Evolutionary conservation across 2,113 vertebrate species (phyloP).

Genomic region (Tragelaphus strepsiceros): DNA sequence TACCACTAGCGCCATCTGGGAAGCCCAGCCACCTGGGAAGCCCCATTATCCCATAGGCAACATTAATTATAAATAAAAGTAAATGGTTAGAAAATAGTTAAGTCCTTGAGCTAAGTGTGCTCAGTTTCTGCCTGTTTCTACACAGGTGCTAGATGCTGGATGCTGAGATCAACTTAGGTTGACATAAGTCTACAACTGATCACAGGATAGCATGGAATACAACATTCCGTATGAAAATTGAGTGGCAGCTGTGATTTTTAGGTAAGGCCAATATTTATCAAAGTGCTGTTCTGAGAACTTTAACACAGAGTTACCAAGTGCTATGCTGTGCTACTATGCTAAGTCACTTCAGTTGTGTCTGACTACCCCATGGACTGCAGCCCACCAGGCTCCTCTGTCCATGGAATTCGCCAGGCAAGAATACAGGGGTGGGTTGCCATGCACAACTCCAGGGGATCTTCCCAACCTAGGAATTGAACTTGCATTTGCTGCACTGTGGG

Average conservation of each 20-base stretch:
- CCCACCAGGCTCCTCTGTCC: background rate
- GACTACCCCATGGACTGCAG: background rate
- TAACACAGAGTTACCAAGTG: background rate
- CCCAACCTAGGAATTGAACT: background rate
- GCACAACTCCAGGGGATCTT: background rate
- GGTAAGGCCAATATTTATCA: background rate
- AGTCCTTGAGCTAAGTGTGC: background rate
- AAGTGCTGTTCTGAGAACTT: background rate
- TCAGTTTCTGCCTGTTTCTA: background rate
- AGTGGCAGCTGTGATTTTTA: background rate
- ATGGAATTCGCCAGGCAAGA: background rate
- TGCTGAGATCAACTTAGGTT: background rate
- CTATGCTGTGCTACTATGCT: background rate
- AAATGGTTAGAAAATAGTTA: background rate
- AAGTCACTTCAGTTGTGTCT: background rate
- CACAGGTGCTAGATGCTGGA: background rate
- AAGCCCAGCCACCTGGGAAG: background rate
- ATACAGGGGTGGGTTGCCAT: background rate
- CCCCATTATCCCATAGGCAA: background rate
- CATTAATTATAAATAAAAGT: slow-evolving; percentile 23
- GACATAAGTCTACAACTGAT: background rate
- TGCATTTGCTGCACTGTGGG: background rate
- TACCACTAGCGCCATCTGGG: background rate
- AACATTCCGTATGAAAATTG: background rate
- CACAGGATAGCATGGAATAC: background rate